A percentile compares a stretch with the other conserved stretches of the same genome.
Evolutionary conservation across 2,888 invertebrate genomes (phyloP).

Genomic region (Eurois occulta): DNA sequence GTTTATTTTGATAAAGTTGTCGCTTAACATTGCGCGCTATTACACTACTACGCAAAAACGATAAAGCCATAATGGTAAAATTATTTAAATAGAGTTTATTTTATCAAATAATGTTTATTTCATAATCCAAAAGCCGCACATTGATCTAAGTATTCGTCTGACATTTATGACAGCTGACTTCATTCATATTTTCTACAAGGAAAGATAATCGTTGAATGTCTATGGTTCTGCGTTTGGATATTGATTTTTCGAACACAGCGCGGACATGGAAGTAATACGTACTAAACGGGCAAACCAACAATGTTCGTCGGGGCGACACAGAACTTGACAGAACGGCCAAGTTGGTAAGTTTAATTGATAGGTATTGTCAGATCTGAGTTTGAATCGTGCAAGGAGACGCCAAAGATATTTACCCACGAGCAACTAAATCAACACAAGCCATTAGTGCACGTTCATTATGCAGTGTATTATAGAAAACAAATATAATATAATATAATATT

Average conservation of each 20-base stretch:
- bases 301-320: background rate
- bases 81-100: constrained; percentile 47
- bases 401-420: no score
- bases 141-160: constrained; percentile 55
- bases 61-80: constrained; percentile 81
- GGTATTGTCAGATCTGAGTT: background rate
- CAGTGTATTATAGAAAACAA: no score
- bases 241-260: background rate
- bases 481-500: no score
- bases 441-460: no score
- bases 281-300: background rate
- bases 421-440: no score
- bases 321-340: no score
- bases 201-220: background rate
- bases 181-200: constrained; percentile 19
- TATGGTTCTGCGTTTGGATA: constrained; percentile 29
- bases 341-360: background rate
- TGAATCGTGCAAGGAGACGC: no score
- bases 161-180: constrained; percentile 41
- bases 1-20: constrained; percentile 89
- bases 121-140: constrained; percentile 74
- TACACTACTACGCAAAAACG: constrained; percentile 83
- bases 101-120: constrained; percentile 70
- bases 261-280: background rate
- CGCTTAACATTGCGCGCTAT: constrained; percentile 82